phyloP scores from a whole-genome alignment of 2,113 vertebrate genomes.

The Sylvilagus bachmani region DNA sequence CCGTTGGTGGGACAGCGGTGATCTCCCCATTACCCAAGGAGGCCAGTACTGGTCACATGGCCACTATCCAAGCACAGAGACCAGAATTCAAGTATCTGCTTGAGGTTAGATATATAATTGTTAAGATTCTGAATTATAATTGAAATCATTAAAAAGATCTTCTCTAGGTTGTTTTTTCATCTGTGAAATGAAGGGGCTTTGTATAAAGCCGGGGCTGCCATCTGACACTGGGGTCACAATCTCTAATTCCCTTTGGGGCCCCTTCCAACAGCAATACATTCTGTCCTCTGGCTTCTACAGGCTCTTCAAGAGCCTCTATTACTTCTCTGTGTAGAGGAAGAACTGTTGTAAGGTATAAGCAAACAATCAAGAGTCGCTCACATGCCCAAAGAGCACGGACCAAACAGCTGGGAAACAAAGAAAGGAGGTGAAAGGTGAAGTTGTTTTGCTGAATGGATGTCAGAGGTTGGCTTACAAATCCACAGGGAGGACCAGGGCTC shows the following conservation, averaged over 20 bases:
- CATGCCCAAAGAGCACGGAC: conserved; percentile 44
- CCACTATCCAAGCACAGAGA: neutral
- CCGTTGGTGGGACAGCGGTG: neutral
- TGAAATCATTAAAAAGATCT: conserved; percentile 31
- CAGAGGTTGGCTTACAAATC: conserved; percentile 65
- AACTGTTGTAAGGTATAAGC: conserved; percentile 30
- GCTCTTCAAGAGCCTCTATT: neutral
- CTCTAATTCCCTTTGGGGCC: neutral
- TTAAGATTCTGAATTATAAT: conserved; percentile 26
- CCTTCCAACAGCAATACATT: neutral
- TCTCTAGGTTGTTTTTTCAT: neutral
- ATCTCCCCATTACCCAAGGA: neutral
- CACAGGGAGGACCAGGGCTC: conserved; percentile 16
- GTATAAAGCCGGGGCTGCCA: neutral
- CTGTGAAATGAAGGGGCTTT: conserved; percentile 42
- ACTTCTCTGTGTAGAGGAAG: conserved; percentile 32
- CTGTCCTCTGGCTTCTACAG: neutral
- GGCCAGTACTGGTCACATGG: neutral
- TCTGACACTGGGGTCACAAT: neutral
- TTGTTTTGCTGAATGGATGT: conserved; percentile 74
- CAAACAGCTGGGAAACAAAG: conserved; percentile 79
- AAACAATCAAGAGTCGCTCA: conserved; percentile 59
- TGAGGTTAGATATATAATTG: neutral
- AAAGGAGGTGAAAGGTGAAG: conserved; percentile 78
- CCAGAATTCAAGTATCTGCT: conserved; percentile 47